phyloP scores from a whole-genome alignment of 2,113 vertebrate species.

The Myotis lucifugus region DNA sequence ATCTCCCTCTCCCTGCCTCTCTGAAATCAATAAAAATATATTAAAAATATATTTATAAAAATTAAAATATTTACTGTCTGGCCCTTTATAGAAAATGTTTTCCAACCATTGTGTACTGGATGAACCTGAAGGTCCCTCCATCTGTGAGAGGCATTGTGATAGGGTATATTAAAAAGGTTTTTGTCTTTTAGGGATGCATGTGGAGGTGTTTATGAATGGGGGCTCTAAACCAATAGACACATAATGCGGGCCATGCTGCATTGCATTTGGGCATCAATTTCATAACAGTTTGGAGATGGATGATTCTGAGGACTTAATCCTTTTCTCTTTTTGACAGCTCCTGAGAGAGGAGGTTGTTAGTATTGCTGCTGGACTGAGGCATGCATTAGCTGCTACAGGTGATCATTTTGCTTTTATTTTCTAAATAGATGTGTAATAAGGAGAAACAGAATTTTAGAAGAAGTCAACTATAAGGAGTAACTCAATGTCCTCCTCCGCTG shows the following conservation, averaged over 20 bases:
- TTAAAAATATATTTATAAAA: too few relatives aligned
- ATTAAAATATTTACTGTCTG: background rate
- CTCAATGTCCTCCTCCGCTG: background rate
- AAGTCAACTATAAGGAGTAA: background rate
- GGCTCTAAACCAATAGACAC: background rate
- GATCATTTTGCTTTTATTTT: constrained; percentile 58
- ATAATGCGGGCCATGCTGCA: background rate
- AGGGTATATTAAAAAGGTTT: background rate
- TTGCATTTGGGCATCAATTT: background rate
- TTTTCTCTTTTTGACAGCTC: constrained; percentile 81
- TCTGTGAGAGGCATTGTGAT: background rate
- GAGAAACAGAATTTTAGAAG: background rate
- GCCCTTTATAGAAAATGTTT: constrained; percentile 18
- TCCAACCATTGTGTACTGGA: background rate
- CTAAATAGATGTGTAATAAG: background rate
- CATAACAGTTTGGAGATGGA: background rate
- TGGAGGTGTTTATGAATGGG: background rate
- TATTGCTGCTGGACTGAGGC: constrained; percentile 94
- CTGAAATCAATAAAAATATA: too few relatives aligned
- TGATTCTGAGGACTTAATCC: constrained; percentile 21
- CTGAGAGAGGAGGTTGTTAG: constrained; percentile 86
- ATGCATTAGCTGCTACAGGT: constrained; percentile 92
- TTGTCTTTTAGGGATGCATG: background rate
- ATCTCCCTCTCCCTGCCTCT: too few relatives aligned
- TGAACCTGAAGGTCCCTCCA: background rate